phyloP scores from a whole-genome alignment of 2,888 invertebrate genomes.

The Cordilura impudica region DNA sequence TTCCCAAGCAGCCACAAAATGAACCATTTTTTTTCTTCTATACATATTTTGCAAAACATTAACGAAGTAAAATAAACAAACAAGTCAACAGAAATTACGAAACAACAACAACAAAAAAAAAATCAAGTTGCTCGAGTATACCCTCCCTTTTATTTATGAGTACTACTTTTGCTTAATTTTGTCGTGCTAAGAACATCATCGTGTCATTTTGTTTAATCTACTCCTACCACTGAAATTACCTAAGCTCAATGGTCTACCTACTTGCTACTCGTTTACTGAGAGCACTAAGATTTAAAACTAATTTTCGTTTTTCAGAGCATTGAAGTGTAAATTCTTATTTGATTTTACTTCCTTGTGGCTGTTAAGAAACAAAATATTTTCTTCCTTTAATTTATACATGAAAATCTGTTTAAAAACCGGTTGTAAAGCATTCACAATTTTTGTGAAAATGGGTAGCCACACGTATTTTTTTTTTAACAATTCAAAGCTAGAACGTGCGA shows the following conservation, averaged over 20 bases:
- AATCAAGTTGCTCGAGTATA: neutral
- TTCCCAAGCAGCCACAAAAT: conserved; percentile 29
- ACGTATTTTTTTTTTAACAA: too few species aligned
- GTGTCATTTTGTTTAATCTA: conserved; percentile 53
- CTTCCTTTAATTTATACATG: too few species aligned
- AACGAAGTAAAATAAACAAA: conserved; percentile 21
- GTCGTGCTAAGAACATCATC: conserved; percentile 45
- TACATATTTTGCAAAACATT: conserved; percentile 5
- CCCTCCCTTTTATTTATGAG: conserved; percentile 58
- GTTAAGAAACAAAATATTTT: too few species aligned
- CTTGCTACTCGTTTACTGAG: conserved; percentile 2
- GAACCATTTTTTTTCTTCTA: conserved; percentile 1
- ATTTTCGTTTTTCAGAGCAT: conserved; percentile 11
- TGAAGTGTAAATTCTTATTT: too few species aligned
- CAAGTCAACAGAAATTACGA: neutral
- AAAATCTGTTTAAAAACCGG: too few species aligned
- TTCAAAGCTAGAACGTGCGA: too few species aligned
- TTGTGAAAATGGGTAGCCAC: too few species aligned
- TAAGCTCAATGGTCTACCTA: conserved; percentile 10
- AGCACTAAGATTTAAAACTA: conserved; percentile 42
- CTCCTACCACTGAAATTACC: conserved; percentile 8
- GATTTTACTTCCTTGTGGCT: too few species aligned
- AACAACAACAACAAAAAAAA: too few species aligned
- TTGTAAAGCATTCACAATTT: too few species aligned
- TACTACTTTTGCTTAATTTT: conserved; percentile 30